Evolutionary conservation across 2,888 invertebrate species (phyloP).

Genomic region (Acleris literana): DNA sequence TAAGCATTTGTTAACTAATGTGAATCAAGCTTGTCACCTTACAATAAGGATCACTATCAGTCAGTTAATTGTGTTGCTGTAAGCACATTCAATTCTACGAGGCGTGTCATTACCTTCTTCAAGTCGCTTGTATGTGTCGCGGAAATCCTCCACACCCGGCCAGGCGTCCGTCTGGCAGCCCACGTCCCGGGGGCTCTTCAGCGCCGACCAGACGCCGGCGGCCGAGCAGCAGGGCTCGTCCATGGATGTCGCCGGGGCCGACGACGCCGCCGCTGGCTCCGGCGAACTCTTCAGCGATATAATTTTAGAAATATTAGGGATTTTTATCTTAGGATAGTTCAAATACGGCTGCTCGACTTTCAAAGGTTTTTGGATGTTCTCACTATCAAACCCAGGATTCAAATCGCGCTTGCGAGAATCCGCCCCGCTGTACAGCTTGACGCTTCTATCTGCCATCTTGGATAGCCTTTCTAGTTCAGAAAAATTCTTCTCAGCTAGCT

Average conservation of each 20-base stretch:
- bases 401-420: slow-evolving; percentile 65
- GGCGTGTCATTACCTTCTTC: slow-evolving; percentile 70
- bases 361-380: slow-evolving; percentile 61
- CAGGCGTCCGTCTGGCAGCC: slow-evolving; percentile 67
- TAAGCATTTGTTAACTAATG: too few relatives aligned
- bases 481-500: slow-evolving; percentile 75
- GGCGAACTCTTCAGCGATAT: slow-evolving; percentile 64
- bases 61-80: too few relatives aligned
- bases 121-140: slow-evolving; percentile 79
- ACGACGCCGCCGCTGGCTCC: slow-evolving; percentile 47
- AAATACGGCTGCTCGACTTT: slow-evolving; percentile 47
- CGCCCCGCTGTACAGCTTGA: slow-evolving; percentile 70
- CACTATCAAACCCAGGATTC: slow-evolving; percentile 73
- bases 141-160: slow-evolving; percentile 72
- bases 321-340: slow-evolving; percentile 63
- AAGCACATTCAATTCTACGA: too few relatives aligned
- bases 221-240: slow-evolving; percentile 71
- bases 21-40: too few relatives aligned
- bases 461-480: slow-evolving; percentile 73
- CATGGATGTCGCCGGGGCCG: slow-evolving; percentile 71
- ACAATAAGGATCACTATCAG: too few relatives aligned
- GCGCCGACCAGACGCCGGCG: slow-evolving; percentile 49
- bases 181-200: slow-evolving; percentile 48
- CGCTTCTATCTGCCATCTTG: slow-evolving; percentile 75
- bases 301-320: slow-evolving; percentile 72